Evolutionary conservation across 2,113 vertebrate species (phyloP).

Genomic region (Gadus macrocephalus): DNA sequence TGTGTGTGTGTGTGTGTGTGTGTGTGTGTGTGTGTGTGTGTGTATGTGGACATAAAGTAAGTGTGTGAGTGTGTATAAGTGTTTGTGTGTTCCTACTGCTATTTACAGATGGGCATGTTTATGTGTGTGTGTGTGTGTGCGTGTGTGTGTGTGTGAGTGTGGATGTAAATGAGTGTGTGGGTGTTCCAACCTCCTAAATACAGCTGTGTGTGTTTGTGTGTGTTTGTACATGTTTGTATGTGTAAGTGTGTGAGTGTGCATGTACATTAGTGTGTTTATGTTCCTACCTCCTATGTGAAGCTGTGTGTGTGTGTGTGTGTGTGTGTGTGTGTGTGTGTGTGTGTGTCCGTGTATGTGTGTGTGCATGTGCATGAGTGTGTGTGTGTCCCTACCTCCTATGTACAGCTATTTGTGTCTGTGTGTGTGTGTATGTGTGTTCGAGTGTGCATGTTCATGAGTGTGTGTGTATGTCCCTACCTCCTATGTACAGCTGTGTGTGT

Average conservation of each 20-base stretch:
- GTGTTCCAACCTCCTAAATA: no score
- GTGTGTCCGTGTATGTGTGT: not conserved
- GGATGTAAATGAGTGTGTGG: no score
- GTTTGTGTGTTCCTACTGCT: not conserved
- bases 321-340: not conserved
- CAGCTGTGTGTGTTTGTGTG: not conserved
- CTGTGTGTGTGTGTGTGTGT: not conserved
- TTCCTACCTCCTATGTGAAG: slow-evolving; percentile 4
- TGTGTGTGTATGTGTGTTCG: not conserved
- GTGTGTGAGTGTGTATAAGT: not conserved
- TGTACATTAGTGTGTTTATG: not conserved
- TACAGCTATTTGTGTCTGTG: not conserved
- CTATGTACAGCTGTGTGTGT: not conserved
- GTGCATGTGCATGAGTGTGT: not conserved
- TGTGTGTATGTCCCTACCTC: no score
- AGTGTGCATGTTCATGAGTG: no score
- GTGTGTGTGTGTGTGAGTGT: no score
- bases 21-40: not conserved
- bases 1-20: not conserved
- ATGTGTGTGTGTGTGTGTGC: not conserved
- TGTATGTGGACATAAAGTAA: no score
- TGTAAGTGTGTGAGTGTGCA: not conserved
- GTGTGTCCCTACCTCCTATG: not conserved
- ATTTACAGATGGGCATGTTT: not conserved
- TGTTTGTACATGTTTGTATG: not conserved